Evolutionary conservation across 1,140 invertebrate genomes (phyloP), one percentile per base, ranked within the genome.

Genomic region (Bradysia coprophila): DNA sequence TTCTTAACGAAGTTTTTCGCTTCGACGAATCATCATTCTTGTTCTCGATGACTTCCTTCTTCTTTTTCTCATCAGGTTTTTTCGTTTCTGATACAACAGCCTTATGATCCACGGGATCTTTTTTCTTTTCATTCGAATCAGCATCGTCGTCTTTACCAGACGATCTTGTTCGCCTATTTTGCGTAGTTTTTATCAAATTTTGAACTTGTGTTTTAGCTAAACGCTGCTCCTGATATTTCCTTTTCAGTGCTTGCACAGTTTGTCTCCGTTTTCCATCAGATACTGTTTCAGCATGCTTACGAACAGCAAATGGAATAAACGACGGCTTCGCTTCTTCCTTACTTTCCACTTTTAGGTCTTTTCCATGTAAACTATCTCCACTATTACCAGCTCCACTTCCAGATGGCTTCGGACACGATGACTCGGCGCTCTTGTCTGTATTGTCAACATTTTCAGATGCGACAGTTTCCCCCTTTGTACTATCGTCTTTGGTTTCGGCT

Each of bases 151-250:
- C n/a, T n/a, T n/a, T n/a, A n/a, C n/a, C n/a, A 28, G 6, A 8
- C 6, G 24, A 28, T 42, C 44, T 38, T 31, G 40, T 10, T 21
- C 5, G 21, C 28, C 34, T 2, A 28, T 45, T 19, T 23, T 42
- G 13, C 13, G 13, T 21, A 6, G 13, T 21, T 33, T 20, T 40
- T 5, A 10, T 40, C 8, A 19, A 40, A 19, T 15, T 57, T 38
- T 59, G 59, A 1, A 61, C 55, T 46, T 57, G 56, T 38, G 62
- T 62, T 40, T 75, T 75, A 1, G 70, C 70, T 24, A 76, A 57
- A 45, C 72, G 62, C 48, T 76, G 73, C 42, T 74, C 70, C 48
- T 75, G 73, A 49, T 77, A 76, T 51, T 78, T 77, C 41, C 72
- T 67, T 46, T 73, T 67, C 3, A 78, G 51, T 4, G 73, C 70